Conservation (phyloP, 2,888 invertebrate species). For the Nemotelus pantherinus region DNA sequence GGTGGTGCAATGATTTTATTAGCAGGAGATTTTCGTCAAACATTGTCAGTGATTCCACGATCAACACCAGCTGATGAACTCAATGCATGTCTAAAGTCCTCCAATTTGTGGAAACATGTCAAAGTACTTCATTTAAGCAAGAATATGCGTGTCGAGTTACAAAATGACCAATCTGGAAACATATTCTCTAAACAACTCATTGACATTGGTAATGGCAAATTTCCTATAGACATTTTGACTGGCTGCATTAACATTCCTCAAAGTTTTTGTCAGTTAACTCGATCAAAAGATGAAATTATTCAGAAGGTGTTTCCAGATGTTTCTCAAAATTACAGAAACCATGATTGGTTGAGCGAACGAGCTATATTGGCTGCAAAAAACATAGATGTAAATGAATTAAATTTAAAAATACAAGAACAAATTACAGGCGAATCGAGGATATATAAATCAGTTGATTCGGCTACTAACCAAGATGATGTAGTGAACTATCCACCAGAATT, state of each 20-base stretch:
- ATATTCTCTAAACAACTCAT: slow-evolving; percentile 47
- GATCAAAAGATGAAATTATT: slow-evolving; percentile 53
- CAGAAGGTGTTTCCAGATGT: slow-evolving; percentile 52
- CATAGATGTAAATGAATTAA: too few relatives aligned
- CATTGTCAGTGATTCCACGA: slow-evolving; percentile 54
- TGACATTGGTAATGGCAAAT: slow-evolving; percentile 46
- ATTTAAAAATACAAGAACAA: too few relatives aligned
- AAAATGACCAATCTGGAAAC: slow-evolving; percentile 49
- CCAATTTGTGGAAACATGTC: slow-evolving; percentile 47
- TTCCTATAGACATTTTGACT: slow-evolving; percentile 19
- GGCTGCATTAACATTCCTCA: slow-evolving; percentile 35
- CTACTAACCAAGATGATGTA: too few relatives aligned
- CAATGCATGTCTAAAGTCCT: slow-evolving; percentile 52
- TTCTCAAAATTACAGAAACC: too few relatives aligned
- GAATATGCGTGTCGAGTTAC: slow-evolving; percentile 48
- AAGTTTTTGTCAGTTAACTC: background rate
- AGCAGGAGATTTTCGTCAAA: slow-evolving; percentile 56
- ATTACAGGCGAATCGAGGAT: too few relatives aligned
- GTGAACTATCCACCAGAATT: too few relatives aligned
- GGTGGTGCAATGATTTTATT: slow-evolving; percentile 53
- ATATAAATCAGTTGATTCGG: too few relatives aligned
- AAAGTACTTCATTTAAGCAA: slow-evolving; percentile 36
- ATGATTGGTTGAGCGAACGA: too few relatives aligned
- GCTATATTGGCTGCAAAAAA: too few relatives aligned
- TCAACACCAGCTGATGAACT: slow-evolving; percentile 53